Evolutionary conservation across 2,113 vertebrate species (phyloP).

Genomic region (human (Homo sapiens)): GRCh38 chr7:120328501-120329000

Average conservation of each 20-base stretch:
- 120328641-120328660: not conserved
- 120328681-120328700: not conserved
- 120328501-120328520: not conserved
- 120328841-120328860: slow-evolving; percentile 1
- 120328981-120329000: slow-evolving; percentile 75
- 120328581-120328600: slow-evolving; percentile 35
- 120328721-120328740: slow-evolving; percentile 40
- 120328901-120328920: slow-evolving; percentile 39
- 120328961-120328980: slow-evolving; percentile 74
- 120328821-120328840: not conserved
- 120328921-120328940: slow-evolving; percentile 48
- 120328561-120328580: not conserved
- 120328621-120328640: not conserved
- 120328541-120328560: not conserved
- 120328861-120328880: slow-evolving; percentile 28
- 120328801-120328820: not conserved
- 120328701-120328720: slow-evolving; percentile 21
- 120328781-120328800: not conserved
- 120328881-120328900: slow-evolving; percentile 41
- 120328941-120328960: slow-evolving; percentile 29
- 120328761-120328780: not conserved
- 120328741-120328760: not conserved
- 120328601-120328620: not conserved
- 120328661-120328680: not conserved
- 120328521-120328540: not conserved